Evolutionary conservation across 2,888 invertebrate species (phyloP).

Genomic region (Plusia festucae): DNA sequence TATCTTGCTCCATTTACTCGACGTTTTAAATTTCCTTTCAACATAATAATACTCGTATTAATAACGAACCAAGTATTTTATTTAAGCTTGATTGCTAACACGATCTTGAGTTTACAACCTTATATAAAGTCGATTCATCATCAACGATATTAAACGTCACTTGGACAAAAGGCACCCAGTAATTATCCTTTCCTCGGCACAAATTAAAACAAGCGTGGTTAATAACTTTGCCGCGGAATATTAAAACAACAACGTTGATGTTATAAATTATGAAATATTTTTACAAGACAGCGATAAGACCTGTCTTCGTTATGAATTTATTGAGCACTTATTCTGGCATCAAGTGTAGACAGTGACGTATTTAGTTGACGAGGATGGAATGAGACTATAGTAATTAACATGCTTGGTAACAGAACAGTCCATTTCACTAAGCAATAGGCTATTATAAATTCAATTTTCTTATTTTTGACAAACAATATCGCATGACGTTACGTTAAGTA

Average conservation of each 20-base stretch:
- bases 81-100: conserved; percentile 36
- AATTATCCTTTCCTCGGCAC: conserved; percentile 57
- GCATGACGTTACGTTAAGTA: too few relatives aligned
- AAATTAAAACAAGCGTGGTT: conserved; percentile 55
- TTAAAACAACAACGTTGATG: conserved; percentile 41
- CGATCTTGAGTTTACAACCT: conserved; percentile 35
- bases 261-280: conserved; percentile 31
- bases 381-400: neutral
- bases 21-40: neutral
- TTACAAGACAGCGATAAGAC: conserved; percentile 11
- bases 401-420: neutral
- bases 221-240: conserved; percentile 46
- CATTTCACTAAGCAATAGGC: too few relatives aligned
- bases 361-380: neutral
- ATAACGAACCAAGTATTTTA: conserved; percentile 17
- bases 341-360: conserved; percentile 3
- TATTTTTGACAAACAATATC: neutral
- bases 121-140: conserved; percentile 52
- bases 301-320: conserved; percentile 6
- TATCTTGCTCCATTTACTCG: neutral
- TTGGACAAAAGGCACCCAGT: conserved; percentile 49
- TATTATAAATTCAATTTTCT: too few relatives aligned
- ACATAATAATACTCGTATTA: conserved; percentile 25
- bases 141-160: conserved; percentile 51
- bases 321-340: conserved; percentile 6